These are phyloP conservation scores for Tetraodon nigroviridis DNA, from an alignment of 2,113 vertebrate species.

Conservation along the genomic window DNA sequence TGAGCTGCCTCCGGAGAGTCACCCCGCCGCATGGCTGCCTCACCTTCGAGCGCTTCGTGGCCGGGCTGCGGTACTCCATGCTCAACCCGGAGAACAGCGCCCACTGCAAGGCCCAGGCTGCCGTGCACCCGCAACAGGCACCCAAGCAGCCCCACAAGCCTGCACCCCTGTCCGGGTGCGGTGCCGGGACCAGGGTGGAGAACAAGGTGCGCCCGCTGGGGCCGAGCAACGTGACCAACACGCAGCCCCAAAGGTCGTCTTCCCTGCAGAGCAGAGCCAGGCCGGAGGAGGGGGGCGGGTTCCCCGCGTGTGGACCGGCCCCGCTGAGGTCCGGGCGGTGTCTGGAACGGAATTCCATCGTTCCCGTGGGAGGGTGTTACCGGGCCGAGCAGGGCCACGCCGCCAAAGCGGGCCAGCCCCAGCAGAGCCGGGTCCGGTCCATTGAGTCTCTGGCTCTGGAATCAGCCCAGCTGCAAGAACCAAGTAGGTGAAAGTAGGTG, in stretches of 20 bases:
- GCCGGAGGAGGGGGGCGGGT: slow-evolving; percentile 44
- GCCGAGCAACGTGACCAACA: slow-evolving; percentile 71
- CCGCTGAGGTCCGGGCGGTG: slow-evolving; percentile 64
- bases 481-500: slow-evolving; percentile 48
- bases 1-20: slow-evolving; percentile 80
- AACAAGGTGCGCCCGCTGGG: slow-evolving; percentile 75
- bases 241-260: slow-evolving; percentile 55
- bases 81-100: slow-evolving; percentile 68
- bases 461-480: slow-evolving; percentile 56
- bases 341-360: slow-evolving; percentile 54
- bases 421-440: slow-evolving; percentile 57
- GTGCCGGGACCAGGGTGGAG: slow-evolving; percentile 44
- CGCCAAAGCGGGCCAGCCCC: slow-evolving; percentile 42
- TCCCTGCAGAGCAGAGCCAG: slow-evolving; percentile 52
- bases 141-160: slow-evolving; percentile 43
- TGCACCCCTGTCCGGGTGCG: slow-evolving; percentile 42
- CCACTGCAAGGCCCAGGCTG: slow-evolving; percentile 46
- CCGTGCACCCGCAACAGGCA: slow-evolving; percentile 49
- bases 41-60: slow-evolving; percentile 89
- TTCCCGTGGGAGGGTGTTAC: slow-evolving; percentile 50
- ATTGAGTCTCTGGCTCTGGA: slow-evolving; percentile 73
- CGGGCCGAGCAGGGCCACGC: slow-evolving; percentile 45
- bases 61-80: slow-evolving; percentile 84
- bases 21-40: slow-evolving; percentile 87
- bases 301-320: slow-evolving; percentile 35